Base-by-base conservation (phyloP, 2,113 vertebrate species). In the Paratilapia polleni region DNA sequence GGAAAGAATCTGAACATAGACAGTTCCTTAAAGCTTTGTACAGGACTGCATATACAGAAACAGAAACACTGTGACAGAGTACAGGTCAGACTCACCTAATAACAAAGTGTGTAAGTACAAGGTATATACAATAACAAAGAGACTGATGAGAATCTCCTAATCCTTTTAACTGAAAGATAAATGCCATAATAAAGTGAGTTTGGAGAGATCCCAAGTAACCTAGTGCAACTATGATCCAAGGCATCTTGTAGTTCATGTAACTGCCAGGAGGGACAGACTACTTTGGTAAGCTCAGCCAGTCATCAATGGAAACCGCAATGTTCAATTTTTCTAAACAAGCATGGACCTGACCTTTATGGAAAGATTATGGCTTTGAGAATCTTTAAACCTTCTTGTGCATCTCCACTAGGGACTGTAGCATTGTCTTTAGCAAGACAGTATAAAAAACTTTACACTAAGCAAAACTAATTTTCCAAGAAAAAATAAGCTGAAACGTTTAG, bases 71-170 rank as follows among this genome's bases (percentile, higher is more conserved):
- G 24, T 47, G 22, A 19, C 0, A 1, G 41, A 47, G 64, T 68
- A 11, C 8, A 47, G 38, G 38, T 47, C 64, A 52, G 49, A 17
- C 52, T 56, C 52, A 70, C 0, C 43, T 70, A 49, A 70, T 49
- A 70, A 26, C 17, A 70, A 70, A 49, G 38, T 14, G 5, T 47
- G 38, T 68, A 68, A 26, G 64, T 70, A 47, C 64, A 49, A 70
- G 41, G 41, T 28, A 49, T 68, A 47, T 70, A 49, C 43, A 70
- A 15, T 20, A 28, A 49, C 24, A 70, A 52, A 70, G 66, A 70
- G 24, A 52, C 66, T 70, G 24, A 70, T 70, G 66, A 70, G 24
- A 70, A 52, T 19, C 24, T 70, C 10, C 66, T 52, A 70, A 70
- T 70, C 43, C 3, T 52, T 70, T 70, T 52, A 49, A 70, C 17